Evolutionary conservation across 1,140 invertebrate species (phyloP), one percentile per base, ranked within the genome.

Genomic region (Drosophila melanica): DNA sequence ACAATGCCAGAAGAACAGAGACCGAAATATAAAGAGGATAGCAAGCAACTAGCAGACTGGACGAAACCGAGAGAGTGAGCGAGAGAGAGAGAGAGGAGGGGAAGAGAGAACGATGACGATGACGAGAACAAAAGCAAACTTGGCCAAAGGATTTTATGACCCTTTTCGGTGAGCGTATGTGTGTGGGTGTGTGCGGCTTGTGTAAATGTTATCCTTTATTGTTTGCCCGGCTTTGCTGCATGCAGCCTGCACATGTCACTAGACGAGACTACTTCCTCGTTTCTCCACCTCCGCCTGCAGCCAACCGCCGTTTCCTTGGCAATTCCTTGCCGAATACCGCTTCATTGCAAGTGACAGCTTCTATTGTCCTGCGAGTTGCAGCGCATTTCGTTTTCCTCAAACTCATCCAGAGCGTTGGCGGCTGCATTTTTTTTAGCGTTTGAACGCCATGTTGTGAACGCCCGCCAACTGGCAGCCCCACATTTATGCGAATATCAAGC

Each of bases 151-250:
- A 76, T 76, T 76, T 76, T 71, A 76, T 76, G 73, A 76, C 73
- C 73, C 73, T 71, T 48, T 55, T 63, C 50, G 27, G 12, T 35
- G 27, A 53, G 39, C 48, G 42, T 48, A 39, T 47, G 11, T 10
- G 33, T 44, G 53, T 69, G 44, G 51, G 51, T 30, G 65, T 50
- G 51, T 33, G 35, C 33, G 30, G 62, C 62, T 55, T 76, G 74
- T 76, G 74, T 53, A 75, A 75, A 75, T 75, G 72, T 72, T 72
- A 76, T 76, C 74, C 74, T 76, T 72, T 76, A 76, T 76, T 76
- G 74, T 76, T 76, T 76, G 74, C 60, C 59, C 53, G 71, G 58
- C 71, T 62, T 47, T 58, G 41, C 55, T 59, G 70, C 64, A 48
- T 73, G 64, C 70, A 39, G 70, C 27, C 63, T 69, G 71, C 58